Evolutionary conservation across 64 coral and sea anemone species (phyloP), one percentile per base, ranked within the genome.

Genomic region (Pachyseris speciosa): DNA sequence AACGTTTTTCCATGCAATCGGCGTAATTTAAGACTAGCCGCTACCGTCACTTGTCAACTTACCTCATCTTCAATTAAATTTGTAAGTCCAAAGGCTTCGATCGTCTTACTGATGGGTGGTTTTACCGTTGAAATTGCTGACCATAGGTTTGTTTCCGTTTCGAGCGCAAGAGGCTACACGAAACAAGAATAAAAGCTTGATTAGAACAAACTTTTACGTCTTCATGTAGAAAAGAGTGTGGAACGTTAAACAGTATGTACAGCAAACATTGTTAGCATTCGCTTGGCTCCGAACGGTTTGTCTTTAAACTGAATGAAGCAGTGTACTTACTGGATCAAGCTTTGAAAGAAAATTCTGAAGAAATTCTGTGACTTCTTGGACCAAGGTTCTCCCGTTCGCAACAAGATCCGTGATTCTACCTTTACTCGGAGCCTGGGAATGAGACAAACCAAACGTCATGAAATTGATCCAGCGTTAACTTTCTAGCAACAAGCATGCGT

Each of bases 51-150:
- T 1, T 36, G 29, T 12, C 5, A 27, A 78, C 75, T 76, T 17
- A 95, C 94, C 91, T 96, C 95, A 22, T 96, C 95, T 4, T 96
- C 95, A 7, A 78, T 38, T 20, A 84, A 10, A 48, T 75, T 87
- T 0, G 69, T 79, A 15, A 93, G 29, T 17, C 90, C 86, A 78
- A 83, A 96, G 2, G 84, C 63, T 58, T 96, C 95, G 39, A 96
- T 73, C 27, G 95, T 91, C 83, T 67, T 87, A 37, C 53, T 59
- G 32, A 93, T 85, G 5, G 80, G 84, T 2, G 84, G 50, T 37
- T 93, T 86, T 17, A 93, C 44, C 6, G 91, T 71, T 70, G 84
- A 81, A n/a, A 87, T 53, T 15, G 64, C 58, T 9, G 91, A 81
- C 78, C 61, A 27, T 7, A 93, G 28, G 40, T 68, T 88, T 29